Evolutionary conservation across 2,113 vertebrate species (phyloP), one percentile per base, ranked within the genome.

Genomic region (Thamnophis sirtalis): DNA sequence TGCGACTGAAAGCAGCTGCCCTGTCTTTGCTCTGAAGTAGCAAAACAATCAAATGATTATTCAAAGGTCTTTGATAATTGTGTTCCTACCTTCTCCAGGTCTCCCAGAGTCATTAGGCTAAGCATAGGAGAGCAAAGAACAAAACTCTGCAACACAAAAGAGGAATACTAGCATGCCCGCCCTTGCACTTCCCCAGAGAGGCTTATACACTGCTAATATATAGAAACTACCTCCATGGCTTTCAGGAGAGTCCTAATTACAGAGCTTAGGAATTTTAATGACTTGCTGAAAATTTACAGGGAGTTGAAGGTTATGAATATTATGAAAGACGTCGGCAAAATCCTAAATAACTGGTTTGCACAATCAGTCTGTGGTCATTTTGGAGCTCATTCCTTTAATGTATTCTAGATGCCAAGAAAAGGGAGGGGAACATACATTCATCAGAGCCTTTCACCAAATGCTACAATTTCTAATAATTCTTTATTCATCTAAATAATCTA

Each of bases 181-280:
- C 93, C 96, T 90, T 63, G 73, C 91, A 68, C 94, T 95, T 96
- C 96, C 96, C 94, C 54, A 17, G 97, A 96, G 95, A 96, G 93
- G 89, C 93, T 94, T 89, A 84, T 60, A 17, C 80, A 94, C 95
- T 96, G 93, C 58, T 94, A 96, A 93, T 51, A 95, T 96, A 96
- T 94, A 92, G 95, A 97, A 97, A 95, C 95, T 94, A 96, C 97
- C 97, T 96, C 97, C 96, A 95, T 97, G 97, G 96, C 96, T 96
- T 96, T 96, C 97, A 97, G 96, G 95, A 97, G 96, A 97, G 96
- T 95, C 97, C 97, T 98, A 98, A 98, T 98, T 97, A 98, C 96
- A 96, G 97, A 97, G 96, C 97, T 95, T 92, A 85, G 95, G 96
- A 97, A 98, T 97, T 97, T 97, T 98, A 98, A 98, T 97, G 97